phyloP scores from a whole-genome alignment of 64 coral and sea anemone genomes.

The Montipora foliosa region DNA sequence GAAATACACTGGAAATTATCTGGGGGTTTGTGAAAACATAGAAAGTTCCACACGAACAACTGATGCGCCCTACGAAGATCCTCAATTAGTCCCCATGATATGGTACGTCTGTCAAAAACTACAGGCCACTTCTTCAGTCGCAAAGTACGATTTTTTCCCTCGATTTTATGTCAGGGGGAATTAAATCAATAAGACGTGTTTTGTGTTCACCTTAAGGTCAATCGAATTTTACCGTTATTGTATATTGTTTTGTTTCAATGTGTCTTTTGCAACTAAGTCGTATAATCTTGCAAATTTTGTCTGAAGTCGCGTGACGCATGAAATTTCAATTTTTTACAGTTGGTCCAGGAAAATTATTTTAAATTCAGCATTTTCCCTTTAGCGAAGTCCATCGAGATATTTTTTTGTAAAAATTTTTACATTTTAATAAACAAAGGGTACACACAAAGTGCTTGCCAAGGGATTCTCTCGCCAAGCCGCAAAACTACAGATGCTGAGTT shows the following conservation, averaged over 20 bases:
- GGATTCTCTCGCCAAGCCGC: not conserved
- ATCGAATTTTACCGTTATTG: not conserved
- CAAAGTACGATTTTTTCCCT: not conserved
- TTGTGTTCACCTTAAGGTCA: conserved; percentile 4
- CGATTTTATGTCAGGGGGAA: not conserved
- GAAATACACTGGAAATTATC: conserved; percentile 25
- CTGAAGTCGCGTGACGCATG: not conserved
- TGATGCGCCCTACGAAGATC: not conserved
- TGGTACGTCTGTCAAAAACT: not conserved
- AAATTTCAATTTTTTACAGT: conserved; percentile 19
- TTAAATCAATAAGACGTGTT: not conserved
- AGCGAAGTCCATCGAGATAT: not conserved
- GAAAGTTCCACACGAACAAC: not conserved
- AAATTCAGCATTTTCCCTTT: not conserved
- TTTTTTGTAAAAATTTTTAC: no score
- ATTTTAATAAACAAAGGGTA: no score
- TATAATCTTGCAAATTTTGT: conserved; percentile 35
- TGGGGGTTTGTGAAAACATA: conserved; percentile 44
- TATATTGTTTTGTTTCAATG: conserved; percentile 32
- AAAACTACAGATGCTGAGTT: not conserved
- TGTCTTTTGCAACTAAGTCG: conserved; percentile 18
- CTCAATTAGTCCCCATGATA: not conserved
- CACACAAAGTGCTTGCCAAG: no score
- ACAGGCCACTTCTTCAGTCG: not conserved
- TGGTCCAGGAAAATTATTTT: not conserved